These are phyloP conservation scores for Auanema sp. DNA, from an alignment of 2,888 invertebrate genomes.

Conservation along the genomic window DNA sequence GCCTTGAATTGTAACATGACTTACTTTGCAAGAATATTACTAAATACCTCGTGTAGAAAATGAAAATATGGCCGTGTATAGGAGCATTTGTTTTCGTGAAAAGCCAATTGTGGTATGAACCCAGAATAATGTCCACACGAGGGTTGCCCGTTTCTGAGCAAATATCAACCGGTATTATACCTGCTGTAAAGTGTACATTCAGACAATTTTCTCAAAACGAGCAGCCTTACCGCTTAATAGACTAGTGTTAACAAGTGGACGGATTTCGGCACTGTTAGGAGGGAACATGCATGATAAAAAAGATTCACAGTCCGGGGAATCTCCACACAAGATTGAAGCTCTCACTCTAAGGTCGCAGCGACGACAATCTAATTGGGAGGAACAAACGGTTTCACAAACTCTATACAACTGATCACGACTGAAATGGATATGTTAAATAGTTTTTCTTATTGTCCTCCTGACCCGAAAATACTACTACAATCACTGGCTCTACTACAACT, in stretches of 20 bases:
- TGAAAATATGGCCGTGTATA: slow-evolving; percentile 26
- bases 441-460: too few relatives aligned
- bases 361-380: slow-evolving; percentile 10
- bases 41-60: slow-evolving; percentile 22
- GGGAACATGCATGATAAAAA: slow-evolving; percentile 26
- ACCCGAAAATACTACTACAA: slow-evolving; percentile 22
- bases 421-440: slow-evolving; percentile 4
- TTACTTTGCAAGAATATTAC: not conserved
- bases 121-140: slow-evolving; percentile 24
- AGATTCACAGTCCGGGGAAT: slow-evolving; percentile 31
- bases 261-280: slow-evolving; percentile 12
- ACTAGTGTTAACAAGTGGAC: slow-evolving; percentile 15
- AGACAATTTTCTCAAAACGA: not conserved
- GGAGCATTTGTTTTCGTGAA: slow-evolving; percentile 8
- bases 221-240: slow-evolving; percentile 7
- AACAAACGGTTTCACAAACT: slow-evolving; percentile 41
- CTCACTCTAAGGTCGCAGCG: slow-evolving; percentile 33
- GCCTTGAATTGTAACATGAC: slow-evolving; percentile 5
- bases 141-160: slow-evolving; percentile 10
- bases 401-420: slow-evolving; percentile 36
- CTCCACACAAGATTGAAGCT: slow-evolving; percentile 48
- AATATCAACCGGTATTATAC: slow-evolving; percentile 19
- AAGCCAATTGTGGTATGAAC: slow-evolving; percentile 29
- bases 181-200: slow-evolving; percentile 11
- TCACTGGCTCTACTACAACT: slow-evolving; percentile 16